These are phyloP conservation scores for Anarsia innoxiella DNA, from an alignment of 2,888 invertebrate species.

Conservation along the genomic window DNA sequence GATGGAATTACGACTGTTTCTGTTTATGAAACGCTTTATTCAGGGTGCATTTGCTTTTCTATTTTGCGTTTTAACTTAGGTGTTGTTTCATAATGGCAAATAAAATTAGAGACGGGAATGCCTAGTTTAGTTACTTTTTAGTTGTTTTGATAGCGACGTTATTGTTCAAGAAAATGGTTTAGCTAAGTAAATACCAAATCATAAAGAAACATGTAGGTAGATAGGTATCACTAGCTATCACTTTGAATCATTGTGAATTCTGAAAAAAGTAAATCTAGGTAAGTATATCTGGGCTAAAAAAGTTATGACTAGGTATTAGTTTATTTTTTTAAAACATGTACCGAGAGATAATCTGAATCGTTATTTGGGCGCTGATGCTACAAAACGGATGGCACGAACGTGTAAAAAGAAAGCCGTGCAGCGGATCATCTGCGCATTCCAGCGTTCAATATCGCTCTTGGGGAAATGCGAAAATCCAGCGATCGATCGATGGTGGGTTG, in stretches of 20 bases:
- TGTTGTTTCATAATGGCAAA: too few species aligned
- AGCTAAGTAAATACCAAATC: too few species aligned
- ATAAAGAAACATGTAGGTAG: too few species aligned
- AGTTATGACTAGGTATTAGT: not conserved
- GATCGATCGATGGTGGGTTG: constrained; percentile 71
- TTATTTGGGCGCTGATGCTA: not conserved
- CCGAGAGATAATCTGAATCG: too few species aligned
- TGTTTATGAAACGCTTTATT: constrained; percentile 4
- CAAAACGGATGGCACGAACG: constrained; percentile 28
- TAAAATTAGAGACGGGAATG: too few species aligned
- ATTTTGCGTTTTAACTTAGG: constrained; percentile 4
- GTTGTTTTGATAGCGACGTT: too few species aligned
- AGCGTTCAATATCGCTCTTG: constrained; percentile 53
- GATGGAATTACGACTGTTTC: constrained; percentile 8
- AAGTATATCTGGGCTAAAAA: not conserved
- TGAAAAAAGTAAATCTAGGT: too few species aligned
- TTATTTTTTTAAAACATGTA: not conserved
- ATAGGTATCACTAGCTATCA: too few species aligned
- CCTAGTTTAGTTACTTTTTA: too few species aligned
- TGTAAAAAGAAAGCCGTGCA: constrained; percentile 32
- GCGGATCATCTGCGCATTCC: constrained; percentile 46
- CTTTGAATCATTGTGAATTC: too few species aligned
- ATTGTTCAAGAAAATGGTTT: too few species aligned
- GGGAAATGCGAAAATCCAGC: constrained; percentile 58
- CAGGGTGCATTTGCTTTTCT: not conserved